Conservation (phyloP, 2,113 vertebrate species). For the Thryonomys swinderianus region DNA sequence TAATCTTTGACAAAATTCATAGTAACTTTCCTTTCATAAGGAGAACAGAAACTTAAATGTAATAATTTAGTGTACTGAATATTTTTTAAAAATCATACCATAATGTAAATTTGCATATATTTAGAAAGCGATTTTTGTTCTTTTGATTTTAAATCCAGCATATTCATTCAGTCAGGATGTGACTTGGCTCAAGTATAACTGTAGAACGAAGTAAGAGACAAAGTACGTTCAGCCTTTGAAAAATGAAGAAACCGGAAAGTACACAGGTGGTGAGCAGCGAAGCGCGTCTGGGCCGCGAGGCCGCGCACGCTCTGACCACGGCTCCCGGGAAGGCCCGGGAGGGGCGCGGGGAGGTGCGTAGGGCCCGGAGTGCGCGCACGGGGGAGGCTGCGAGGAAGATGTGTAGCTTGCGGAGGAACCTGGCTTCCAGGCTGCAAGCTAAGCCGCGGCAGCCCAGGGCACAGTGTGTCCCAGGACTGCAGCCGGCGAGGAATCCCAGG, state of each 20-base stretch:
- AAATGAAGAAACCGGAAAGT: conserved; percentile 24
- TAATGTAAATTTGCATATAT: not conserved
- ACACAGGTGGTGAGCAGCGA: not conserved
- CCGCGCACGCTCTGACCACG: not conserved
- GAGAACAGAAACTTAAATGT: conserved; percentile 10
- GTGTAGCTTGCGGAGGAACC: not conserved
- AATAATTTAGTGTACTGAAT: not conserved
- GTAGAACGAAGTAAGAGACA: not conserved
- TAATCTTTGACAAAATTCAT: not conserved
- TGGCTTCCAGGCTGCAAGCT: not conserved
- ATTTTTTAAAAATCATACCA: conserved; percentile 19
- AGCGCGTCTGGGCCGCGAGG: not conserved
- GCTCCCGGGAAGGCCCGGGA: not conserved
- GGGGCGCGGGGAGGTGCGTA: not conserved
- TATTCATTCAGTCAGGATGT: not conserved
- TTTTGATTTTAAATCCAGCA: conserved; percentile 16
- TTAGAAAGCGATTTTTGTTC: not conserved
- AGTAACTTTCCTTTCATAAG: conserved; percentile 16
- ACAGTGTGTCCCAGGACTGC: not conserved
- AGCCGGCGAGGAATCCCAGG: not conserved
- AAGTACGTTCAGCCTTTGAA: not conserved
- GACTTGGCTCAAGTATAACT: not conserved
- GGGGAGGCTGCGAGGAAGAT: not conserved
- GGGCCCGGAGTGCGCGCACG: not conserved
- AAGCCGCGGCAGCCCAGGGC: not conserved